These are phyloP conservation scores for Heliconius hewitsoni DNA, from an alignment of 1,140 invertebrate genomes.

Conservation along the genomic window DNA sequence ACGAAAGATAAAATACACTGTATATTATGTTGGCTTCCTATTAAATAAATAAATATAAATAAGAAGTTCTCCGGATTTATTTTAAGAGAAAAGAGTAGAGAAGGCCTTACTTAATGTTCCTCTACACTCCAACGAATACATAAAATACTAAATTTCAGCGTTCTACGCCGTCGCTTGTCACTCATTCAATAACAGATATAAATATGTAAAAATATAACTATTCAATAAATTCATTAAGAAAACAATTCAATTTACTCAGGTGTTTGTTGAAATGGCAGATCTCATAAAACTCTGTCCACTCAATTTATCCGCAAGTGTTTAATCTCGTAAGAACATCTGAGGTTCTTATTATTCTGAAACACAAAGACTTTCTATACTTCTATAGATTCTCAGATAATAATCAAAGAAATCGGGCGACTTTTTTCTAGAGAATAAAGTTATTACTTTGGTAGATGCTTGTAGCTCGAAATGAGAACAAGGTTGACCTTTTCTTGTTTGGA, in stretches of 20 bases:
- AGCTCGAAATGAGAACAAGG: not conserved
- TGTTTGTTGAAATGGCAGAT: constrained; percentile 8
- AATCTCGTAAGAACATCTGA: constrained; percentile 13
- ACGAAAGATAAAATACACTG: too few relatives aligned
- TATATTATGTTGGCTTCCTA: too few relatives aligned
- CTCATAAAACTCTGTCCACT: constrained; percentile 20
- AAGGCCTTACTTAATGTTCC: too few relatives aligned
- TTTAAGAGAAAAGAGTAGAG: too few relatives aligned
- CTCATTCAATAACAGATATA: too few relatives aligned
- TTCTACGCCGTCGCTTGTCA: too few relatives aligned
- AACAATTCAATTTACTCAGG: not conserved
- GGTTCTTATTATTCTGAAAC: not conserved
- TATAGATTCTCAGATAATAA: constrained; percentile 5
- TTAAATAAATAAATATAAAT: too few relatives aligned
- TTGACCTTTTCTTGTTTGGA: not conserved
- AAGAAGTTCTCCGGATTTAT: too few relatives aligned
- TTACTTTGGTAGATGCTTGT: not conserved
- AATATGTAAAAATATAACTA: not conserved
- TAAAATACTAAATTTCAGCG: too few relatives aligned
- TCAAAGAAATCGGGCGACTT: not conserved
- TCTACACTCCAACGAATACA: too few relatives aligned
- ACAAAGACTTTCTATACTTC: not conserved
- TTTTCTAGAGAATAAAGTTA: not conserved
- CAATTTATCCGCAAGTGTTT: constrained; percentile 10
- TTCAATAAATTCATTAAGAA: not conserved